A percentile compares a stretch with the other conserved stretches of the same genome.
Conservation (phyloP, 30 jellyfish, hydroid and myxozoan genomes). For the Catostylus mosaicus region DNA sequence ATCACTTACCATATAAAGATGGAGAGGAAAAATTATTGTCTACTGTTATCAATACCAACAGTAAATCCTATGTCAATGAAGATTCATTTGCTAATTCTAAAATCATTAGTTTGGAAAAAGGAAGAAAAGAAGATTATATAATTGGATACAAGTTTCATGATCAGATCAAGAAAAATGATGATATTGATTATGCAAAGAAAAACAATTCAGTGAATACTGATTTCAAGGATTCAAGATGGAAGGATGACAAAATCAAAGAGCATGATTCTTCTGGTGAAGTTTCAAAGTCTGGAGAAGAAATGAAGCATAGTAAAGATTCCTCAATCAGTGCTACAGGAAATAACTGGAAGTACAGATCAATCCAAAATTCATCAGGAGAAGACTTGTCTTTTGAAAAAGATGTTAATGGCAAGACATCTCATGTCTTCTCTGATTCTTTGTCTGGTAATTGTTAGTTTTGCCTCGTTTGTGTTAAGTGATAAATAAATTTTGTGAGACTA, state of each 20-base stretch:
- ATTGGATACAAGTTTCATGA: not conserved
- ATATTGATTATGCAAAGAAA: not conserved
- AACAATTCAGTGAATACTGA: not conserved
- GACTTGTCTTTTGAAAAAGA: conserved; percentile 1
- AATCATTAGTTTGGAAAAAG: not conserved
- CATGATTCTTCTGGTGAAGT: not conserved
- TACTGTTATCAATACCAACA: not conserved
- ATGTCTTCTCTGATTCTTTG: conserved; percentile 28
- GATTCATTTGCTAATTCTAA: not conserved
- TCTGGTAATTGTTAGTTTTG: not conserved
- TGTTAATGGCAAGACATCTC: not conserved
- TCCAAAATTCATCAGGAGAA: conserved; percentile 18
- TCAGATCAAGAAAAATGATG: not conserved
- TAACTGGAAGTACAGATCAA: conserved; percentile 61
- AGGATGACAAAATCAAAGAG: not conserved
- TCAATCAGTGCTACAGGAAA: not conserved
- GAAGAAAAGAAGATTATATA: not conserved
- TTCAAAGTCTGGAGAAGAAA: conserved; percentile 8
- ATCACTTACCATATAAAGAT: not conserved
- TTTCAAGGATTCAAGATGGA: not conserved
- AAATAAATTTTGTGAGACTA: too few relatives aligned
- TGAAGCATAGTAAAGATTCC: not conserved
- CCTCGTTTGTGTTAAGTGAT: too few relatives aligned
- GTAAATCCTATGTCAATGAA: not conserved
- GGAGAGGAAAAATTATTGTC: not conserved